phyloP scores from a whole-genome alignment of 1,140 invertebrate genomes.

The Neodiprion pinetum region DNA sequence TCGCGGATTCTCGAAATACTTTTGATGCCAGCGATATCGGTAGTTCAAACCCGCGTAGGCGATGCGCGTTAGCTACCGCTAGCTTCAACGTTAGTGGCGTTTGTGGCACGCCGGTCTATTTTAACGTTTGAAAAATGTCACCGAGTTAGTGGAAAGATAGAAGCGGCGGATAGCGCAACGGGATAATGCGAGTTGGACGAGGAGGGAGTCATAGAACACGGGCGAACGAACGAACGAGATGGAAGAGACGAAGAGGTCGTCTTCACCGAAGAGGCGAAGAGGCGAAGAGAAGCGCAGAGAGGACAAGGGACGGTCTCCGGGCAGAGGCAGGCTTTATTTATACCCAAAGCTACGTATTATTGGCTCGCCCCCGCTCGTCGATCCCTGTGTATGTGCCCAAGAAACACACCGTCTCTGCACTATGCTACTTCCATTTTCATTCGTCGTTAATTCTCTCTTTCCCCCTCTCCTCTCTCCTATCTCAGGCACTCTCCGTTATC shows the following conservation, averaged over 20 bases:
- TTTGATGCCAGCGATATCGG: too few relatives aligned
- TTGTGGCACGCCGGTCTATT: not conserved
- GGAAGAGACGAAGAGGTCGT: conserved; percentile 8
- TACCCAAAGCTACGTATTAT: conserved; percentile 55
- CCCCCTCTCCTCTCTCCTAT: not conserved
- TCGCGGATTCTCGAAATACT: not conserved
- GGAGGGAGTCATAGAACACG: conserved; percentile 1
- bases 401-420: not conserved
- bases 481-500: conserved; percentile 12
- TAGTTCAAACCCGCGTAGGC: not conserved
- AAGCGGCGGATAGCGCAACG: conserved; percentile 4
- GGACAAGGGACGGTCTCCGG: conserved; percentile 35
- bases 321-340: conserved; percentile 49
- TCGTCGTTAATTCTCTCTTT: conserved; percentile 6
- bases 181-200: conserved; percentile 13
- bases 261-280: not conserved
- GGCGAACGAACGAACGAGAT: not conserved
- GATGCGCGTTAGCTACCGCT: not conserved
- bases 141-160: conserved; percentile 24
- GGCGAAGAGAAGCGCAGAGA: not conserved
- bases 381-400: conserved; percentile 15
- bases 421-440: conserved; percentile 21
- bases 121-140: conserved; percentile 4
- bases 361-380: conserved; percentile 49
- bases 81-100: not conserved